Conservation (phyloP, 2,113 vertebrate genomes). For the Ptychochromis oligacanthus region DNA sequence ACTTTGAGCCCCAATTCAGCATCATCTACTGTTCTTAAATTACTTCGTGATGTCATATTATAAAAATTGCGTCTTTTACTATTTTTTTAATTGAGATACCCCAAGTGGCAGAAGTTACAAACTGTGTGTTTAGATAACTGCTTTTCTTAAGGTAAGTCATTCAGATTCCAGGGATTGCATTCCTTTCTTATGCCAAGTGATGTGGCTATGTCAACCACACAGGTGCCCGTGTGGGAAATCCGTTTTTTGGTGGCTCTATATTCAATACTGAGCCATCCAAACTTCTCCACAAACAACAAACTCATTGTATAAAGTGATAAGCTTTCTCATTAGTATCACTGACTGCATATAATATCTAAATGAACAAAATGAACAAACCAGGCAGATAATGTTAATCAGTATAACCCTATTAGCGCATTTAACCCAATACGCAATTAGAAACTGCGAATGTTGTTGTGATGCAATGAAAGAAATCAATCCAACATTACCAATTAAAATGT, state of each 20-base stretch:
- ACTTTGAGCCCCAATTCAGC: background rate
- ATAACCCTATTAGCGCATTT: slow-evolving; percentile 12
- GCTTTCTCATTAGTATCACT: background rate
- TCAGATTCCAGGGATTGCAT: too few relatives aligned
- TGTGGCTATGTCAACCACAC: too few relatives aligned
- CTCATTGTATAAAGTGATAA: background rate
- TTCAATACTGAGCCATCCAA: background rate
- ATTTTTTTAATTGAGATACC: too few relatives aligned
- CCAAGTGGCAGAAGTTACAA: too few relatives aligned
- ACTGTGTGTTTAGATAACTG: too few relatives aligned
- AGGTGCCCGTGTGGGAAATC: too few relatives aligned
- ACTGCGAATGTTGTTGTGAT: background rate
- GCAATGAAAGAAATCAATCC: slow-evolving; percentile 12
- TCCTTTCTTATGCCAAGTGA: too few relatives aligned
- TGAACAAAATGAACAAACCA: slow-evolving; percentile 4
- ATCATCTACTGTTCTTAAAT: background rate
- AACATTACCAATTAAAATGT: slow-evolving; percentile 4
- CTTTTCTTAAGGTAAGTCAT: too few relatives aligned
- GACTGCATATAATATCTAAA: background rate
- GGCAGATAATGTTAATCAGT: background rate
- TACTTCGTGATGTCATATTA: too few relatives aligned
- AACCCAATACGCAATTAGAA: slow-evolving; percentile 9
- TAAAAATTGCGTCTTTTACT: too few relatives aligned
- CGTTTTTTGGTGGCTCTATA: background rate
- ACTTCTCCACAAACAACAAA: background rate